Evolutionary conservation across 2,888 invertebrate genomes (phyloP), one percentile per base, ranked within the genome.

Genomic region (Homarus gammarus): DNA sequence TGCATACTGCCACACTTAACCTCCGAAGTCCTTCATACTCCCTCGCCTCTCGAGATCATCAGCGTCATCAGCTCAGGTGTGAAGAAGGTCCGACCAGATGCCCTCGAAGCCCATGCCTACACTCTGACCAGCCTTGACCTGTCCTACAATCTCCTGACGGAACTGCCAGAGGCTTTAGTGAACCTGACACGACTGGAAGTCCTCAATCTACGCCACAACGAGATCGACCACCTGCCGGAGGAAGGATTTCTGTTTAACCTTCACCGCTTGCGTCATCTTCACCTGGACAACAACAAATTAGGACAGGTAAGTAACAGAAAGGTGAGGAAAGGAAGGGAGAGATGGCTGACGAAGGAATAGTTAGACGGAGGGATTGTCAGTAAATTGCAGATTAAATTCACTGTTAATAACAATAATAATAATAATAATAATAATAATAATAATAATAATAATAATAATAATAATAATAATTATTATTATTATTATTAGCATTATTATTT

Each of bases 1-100:
- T 85, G 90, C 64, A 75, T 64, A 22, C 40, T 91, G 40, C 91
- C 91, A 10, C 70, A 38, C 44, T 79, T 91, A 51, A 83, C 83
- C 1, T 8, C 72, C 5, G 51, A 72, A 12, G 38, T 49, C 56
- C 85, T 86, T 8, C 27, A 38, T 40, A 64, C 73, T 3, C 91
- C 85, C 2, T 44, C 75, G 40, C 68, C 82, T 22, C 95, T 96
- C 93, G 93, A 98, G 95, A 95, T 91, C 95, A 94, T 96, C 94
- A 94, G 98, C 1, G 95, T 96, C 89, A 94, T 98, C 40, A 96
- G 96, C 40, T 97, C 97, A 93, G 98, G 98, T 94, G 96, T 93
- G 27, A 91, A 93, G 27, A 91, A 91, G 61, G 92, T 92, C 70
- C 92, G 93, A 83, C 93, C 93, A 5, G 93, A 93, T 70, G 93